Evolutionary conservation across 2,113 vertebrate species (phyloP), one percentile per base, ranked within the genome.

Genomic region (Halichoerus grypus): DNA sequence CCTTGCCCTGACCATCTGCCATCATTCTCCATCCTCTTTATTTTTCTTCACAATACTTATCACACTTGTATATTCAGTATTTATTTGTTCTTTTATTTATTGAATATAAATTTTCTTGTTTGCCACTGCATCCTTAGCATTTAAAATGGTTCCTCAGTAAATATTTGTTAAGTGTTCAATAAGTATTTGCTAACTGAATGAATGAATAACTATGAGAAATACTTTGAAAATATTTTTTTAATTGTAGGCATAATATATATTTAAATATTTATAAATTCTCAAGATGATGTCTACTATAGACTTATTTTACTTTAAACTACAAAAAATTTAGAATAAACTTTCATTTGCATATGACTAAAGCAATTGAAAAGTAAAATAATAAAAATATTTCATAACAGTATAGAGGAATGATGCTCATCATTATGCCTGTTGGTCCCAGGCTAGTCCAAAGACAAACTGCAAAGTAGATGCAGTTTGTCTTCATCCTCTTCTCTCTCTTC

Each of bases 321-420:
- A 88, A 83, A 97, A 51, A 53, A 57, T 13, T 55, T 46, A 79
- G 36, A 96, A 91, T 79, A 63, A 61, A 63, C 33, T 77, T 87
- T 79, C 18, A 65, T 28, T 88, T 81, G 42, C 42, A 71, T 77
- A 42, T 16, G 85, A 61, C 33, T 49, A 61, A 94, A 85, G 22
- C 42, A 59, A 46, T 8, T 85, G 12, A 89, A 95, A 97, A 95
- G 33, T 79, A 95, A 91, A 94, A 82, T 87, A 90, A 72, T 63
- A 76, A 76, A 95, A 53, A 55, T 63, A 46, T 85, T 63, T 91
- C 16, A 46, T 82, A 74, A n/a, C n/a, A 74, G 65, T 65, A 82
- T 53, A 82, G 39, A 94, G 94, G 95, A 95, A 76, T 79, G 0
- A 86, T 65, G 72, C 8, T 72, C 2, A 26, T 53, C 42, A n/a